Percentiles rank a stretch among this genome's conserved stretches.
phyloP scores from a whole-genome alignment of 2,888 invertebrate genomes.

The Cotesia congregata region DNA sequence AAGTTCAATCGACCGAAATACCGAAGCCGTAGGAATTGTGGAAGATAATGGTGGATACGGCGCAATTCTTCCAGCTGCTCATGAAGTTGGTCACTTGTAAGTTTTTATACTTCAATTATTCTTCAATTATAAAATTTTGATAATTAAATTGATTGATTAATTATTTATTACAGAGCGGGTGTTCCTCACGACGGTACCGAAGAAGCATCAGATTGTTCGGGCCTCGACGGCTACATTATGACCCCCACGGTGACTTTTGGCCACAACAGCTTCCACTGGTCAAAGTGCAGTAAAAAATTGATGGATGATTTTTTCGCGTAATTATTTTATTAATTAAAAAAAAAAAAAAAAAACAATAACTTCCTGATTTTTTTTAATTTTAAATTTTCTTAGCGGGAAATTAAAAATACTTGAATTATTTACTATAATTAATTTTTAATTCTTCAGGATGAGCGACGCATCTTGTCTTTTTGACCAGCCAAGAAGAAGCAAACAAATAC shows the following conservation, averaged over 20 bases:
- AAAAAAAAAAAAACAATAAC: neutral
- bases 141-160: neutral
- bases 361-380: too few species aligned
- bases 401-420: too few species aligned
- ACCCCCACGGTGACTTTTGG: conserved; percentile 45
- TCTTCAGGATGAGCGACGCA: conserved; percentile 72
- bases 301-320: conserved; percentile 58
- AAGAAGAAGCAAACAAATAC: conserved; percentile 84
- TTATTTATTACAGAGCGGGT: conserved; percentile 55
- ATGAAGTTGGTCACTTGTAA: conserved; percentile 64
- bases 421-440: conserved; percentile 67
- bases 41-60: conserved; percentile 64
- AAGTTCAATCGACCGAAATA: conserved; percentile 45
- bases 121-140: conserved; percentile 6
- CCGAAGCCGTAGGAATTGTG: conserved; percentile 61
- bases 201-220: conserved; percentile 44
- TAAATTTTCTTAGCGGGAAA: too few species aligned
- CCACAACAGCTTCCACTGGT: conserved; percentile 59
- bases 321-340: conserved; percentile 17
- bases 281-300: conserved; percentile 52
- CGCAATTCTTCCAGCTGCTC: conserved; percentile 60
- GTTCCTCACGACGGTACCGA: conserved; percentile 56
- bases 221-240: conserved; percentile 58
- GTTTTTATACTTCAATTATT: conserved; percentile 34
- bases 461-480: conserved; percentile 91